phyloP scores from a whole-genome alignment of 2,888 invertebrate genomes.

The Acrobasis consociella region DNA sequence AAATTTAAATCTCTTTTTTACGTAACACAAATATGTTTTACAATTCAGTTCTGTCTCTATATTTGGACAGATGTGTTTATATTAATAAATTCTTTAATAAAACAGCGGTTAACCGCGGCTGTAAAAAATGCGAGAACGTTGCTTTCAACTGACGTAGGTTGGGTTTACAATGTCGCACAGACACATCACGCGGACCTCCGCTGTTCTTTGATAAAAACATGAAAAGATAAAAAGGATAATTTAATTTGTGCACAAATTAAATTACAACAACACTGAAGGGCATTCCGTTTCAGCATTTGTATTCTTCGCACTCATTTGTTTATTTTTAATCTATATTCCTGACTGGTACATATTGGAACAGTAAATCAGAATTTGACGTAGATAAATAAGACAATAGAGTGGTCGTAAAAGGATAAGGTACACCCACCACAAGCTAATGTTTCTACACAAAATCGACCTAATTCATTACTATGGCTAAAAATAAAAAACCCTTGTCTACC shows the following conservation, averaged over 20 bases:
- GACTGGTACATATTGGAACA: no score
- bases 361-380: no score
- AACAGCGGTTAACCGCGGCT: conserved; percentile 17
- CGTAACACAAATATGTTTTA: background rate
- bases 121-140: conserved; percentile 23
- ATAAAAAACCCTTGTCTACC: no score
- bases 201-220: conserved; percentile 34
- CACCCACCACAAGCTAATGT: no score
- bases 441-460: no score
- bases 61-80: conserved; percentile 7
- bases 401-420: no score
- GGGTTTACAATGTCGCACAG: conserved; percentile 25
- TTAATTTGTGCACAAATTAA: conserved; percentile 20
- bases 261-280: conserved; percentile 4
- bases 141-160: conserved; percentile 24
- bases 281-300: no score
- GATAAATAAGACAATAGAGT: no score
- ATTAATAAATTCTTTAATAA: conserved; percentile 22
- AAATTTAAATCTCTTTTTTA: background rate
- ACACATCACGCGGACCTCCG: conserved; percentile 32
- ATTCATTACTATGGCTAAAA: no score
- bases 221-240: conserved; percentile 30
- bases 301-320: no score
- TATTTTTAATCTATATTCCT: no score
- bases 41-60: background rate